Percentiles rank a stretch among this genome's conserved stretches.
phyloP scores from a whole-genome alignment of 1,140 invertebrate species.

The Hylaeus anthracinus region DNA sequence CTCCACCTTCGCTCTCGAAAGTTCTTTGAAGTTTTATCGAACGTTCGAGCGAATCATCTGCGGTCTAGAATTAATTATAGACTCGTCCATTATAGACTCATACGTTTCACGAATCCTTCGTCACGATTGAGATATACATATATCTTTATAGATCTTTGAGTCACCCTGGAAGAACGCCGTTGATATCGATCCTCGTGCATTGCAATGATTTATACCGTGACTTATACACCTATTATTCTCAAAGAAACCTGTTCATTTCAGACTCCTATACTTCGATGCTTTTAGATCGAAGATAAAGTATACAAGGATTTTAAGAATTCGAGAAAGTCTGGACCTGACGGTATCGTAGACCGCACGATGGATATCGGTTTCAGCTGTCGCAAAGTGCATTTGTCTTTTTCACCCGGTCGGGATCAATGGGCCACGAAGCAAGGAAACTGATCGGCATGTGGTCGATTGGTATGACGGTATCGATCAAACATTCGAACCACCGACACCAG shows the following conservation, averaged over 20 bases:
- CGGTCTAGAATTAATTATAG: neutral
- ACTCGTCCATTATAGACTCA: too few species aligned
- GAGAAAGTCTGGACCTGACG: neutral
- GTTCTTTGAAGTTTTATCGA: neutral
- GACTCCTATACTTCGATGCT: too few species aligned
- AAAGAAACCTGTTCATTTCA: too few species aligned
- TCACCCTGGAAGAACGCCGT: too few species aligned
- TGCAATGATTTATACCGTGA: too few species aligned
- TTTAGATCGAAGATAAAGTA: neutral
- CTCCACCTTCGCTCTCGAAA: neutral
- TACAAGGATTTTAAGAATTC: neutral
- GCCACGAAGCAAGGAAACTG: neutral
- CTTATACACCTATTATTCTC: too few species aligned
- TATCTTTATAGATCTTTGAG: too few species aligned
- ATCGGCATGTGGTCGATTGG: neutral
- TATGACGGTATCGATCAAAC: neutral
- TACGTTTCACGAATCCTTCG: too few species aligned
- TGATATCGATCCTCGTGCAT: too few species aligned
- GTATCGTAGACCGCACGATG: neutral
- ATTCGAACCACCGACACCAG: neutral
- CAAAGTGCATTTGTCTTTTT: neutral
- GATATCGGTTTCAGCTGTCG: constrained; percentile 7
- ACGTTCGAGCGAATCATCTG: neutral
- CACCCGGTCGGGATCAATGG: constrained; percentile 21
- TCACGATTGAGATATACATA: too few species aligned